Base-by-base conservation (phyloP, 2,797 vertebrate genomes). In the Alfaro cultratus region DNA sequence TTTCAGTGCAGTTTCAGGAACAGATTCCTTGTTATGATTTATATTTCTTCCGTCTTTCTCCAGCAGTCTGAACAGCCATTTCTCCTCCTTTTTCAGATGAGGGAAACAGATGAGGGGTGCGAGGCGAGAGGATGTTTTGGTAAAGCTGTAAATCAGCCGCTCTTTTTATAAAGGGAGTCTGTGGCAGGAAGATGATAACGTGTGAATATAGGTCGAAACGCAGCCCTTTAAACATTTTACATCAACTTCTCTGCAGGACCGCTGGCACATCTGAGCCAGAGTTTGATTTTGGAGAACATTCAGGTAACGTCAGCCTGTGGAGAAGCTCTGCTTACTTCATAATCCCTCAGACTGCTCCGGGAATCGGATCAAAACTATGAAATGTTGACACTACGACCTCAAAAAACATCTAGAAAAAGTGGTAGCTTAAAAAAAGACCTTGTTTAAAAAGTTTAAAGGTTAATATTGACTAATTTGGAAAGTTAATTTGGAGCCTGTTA, bases 111-210 rank as follows among this genome's bases (percentile, higher is more conserved):
- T 1, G 57, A 36, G 13, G 43, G 62, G 45, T 1, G 43, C 9
- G 5, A 62, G 43, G 6, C 85, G 53, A 77, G 79, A 26, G 73
- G 84, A 81, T 72, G 83, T 90, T 89, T 79, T 83, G 83, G 81
- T 88, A 82, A 78, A 88, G 85, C 83, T 84, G 88, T 94, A 93
- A 94, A 94, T 95, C 87, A 89, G 76, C 46, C 2, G 5, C 70
- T 79, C 79, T 79, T 75, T 13, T 64, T 80, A 82, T 81, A 80
- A 47, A 80, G 81, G 75, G 86, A 87, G 85, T 79, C 81, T 77
- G 80, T 72, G 83, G 78, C 67, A 57, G 55, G 36, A 1, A 73
- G 80, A 78, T 6, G 53, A 72, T 77, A 62, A 76, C 13, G 68
- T 76, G 18, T 47, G 57, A 64, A 80, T 75, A 49, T 47, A 53